These are phyloP conservation scores for Ceratitis capitata DNA, from an alignment of 1,140 invertebrate species.

Conservation along the genomic window DNA sequence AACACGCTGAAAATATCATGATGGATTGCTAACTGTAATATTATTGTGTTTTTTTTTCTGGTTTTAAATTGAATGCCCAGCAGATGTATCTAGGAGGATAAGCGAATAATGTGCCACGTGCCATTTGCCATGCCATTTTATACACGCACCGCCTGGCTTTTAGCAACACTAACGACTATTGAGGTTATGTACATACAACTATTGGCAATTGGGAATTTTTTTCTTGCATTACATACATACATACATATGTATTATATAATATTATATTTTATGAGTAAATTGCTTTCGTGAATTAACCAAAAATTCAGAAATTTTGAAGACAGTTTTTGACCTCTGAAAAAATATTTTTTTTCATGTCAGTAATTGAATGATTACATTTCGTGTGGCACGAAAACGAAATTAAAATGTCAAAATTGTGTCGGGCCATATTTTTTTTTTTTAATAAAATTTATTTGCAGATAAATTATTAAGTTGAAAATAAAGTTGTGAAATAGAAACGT, in stretches of 20 bases:
- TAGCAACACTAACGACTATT: background rate
- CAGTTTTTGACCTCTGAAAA: background rate
- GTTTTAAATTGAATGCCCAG: background rate
- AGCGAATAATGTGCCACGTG: background rate
- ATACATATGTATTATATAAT: background rate
- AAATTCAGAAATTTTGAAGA: background rate
- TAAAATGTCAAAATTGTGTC: no score
- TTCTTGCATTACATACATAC: background rate
- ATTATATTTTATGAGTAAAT: no score
- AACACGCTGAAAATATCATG: background rate
- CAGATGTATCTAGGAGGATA: background rate
- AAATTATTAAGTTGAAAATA: no score
- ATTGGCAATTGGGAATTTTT: background rate
- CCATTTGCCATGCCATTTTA: background rate
- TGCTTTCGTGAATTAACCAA: background rate
- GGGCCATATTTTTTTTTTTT: no score
- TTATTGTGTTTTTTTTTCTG: background rate
- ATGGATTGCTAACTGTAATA: background rate
- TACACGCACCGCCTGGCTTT: background rate
- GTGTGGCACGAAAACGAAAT: conserved; percentile 22
- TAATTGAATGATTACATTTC: conserved; percentile 31
- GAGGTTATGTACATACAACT: background rate
- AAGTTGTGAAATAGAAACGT: no score
- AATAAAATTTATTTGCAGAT: no score
- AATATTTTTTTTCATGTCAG: background rate